These are phyloP conservation scores for Galeopsomyia nigrocyanea DNA, from an alignment of 2,888 invertebrate species.

Conservation along the genomic window DNA sequence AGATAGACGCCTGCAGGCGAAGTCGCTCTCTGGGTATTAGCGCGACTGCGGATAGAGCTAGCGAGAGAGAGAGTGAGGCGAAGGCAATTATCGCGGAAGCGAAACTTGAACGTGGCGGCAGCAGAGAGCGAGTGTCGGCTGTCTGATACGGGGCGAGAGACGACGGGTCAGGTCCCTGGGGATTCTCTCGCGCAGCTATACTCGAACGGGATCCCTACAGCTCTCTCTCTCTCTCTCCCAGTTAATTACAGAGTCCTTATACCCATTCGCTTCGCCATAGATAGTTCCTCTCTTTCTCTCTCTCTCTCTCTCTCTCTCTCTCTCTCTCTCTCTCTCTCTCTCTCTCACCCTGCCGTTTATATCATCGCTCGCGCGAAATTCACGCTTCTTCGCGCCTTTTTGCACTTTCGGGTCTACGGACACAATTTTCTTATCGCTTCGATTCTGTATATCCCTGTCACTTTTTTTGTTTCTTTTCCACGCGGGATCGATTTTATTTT, in stretches of 20 bases:
- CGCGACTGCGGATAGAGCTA: slow-evolving; percentile 58
- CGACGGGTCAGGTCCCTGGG: slow-evolving; percentile 65
- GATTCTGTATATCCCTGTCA: no score
- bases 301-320: slow-evolving; percentile 2
- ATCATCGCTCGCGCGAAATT: slow-evolving; percentile 13
- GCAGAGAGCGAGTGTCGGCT: slow-evolving; percentile 62
- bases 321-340: slow-evolving; percentile 22
- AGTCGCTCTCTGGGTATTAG: slow-evolving; percentile 53
- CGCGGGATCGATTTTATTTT: no score
- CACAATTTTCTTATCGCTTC: background rate
- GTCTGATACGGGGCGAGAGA: slow-evolving; percentile 61
- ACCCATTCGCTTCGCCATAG: slow-evolving; percentile 39
- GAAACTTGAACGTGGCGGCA: slow-evolving; percentile 64
- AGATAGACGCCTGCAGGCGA: no score
- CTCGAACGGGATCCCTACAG: slow-evolving; percentile 59
- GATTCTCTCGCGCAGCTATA: slow-evolving; percentile 63
- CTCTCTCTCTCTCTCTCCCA: slow-evolving; percentile 51
- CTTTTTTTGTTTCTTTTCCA: no score
- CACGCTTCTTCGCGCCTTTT: slow-evolving; percentile 37
- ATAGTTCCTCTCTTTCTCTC: slow-evolving; percentile 31
- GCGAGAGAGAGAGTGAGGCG: slow-evolving; percentile 52
- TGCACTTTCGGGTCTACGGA: background rate
- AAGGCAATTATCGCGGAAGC: slow-evolving; percentile 67
- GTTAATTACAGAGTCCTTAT: slow-evolving; percentile 65
- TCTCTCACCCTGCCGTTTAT: slow-evolving; percentile 8